Base-by-base conservation (phyloP, 2,797 vertebrate genomes). In the Psittacula echo region DNA sequence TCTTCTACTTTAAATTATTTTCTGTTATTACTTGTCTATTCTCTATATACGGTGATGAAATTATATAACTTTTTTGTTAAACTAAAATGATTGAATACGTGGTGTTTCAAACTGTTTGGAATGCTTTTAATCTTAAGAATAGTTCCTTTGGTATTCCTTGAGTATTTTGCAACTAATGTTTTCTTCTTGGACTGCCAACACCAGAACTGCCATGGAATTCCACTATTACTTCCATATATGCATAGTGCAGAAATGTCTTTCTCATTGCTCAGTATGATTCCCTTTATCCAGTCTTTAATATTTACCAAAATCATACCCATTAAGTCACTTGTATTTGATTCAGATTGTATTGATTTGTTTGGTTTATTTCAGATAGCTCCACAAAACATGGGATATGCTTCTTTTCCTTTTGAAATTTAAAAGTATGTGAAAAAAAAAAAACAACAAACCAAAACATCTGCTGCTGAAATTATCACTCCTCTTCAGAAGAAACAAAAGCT, bases 401-500 rank as follows among this genome's bases (percentile, higher is more conserved):
- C 5, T 90, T 62, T 79, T 86, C 9, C 17, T 79, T 53, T 89
- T 82, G 44, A 93, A 90, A 61, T 93, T 56, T 84, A 72, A 86
- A 91, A 88, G 14, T 9, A 11, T 1, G 0, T 22, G 10, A n/a
- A 77, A 95, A 87, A n/a, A 56, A 3, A 4, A 6, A 21, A 21
- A 37, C 7, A 37, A 22, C 42, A 44, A 22, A 21, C 21, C 21
- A 58, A 58, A 58, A 48, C 8, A n/a, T 65, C 29, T 70, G 14
- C 24, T 45, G 11, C 30, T 79, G 34, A 65, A 87, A 77, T 65
- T 11, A 56, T 45, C 72, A 50, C 37, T 89, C 53, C 11, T 64
- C n/a, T 72, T 95, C 24, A 87, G 37, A 94, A 81, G 61, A 89
- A 94, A 87, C 32, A 80, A 91, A 85, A 20, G 4, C 5, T 79